These are phyloP conservation scores for Empidonax alnorum DNA, from an alignment of 2,113 vertebrate genomes.

Conservation along the genomic window DNA sequence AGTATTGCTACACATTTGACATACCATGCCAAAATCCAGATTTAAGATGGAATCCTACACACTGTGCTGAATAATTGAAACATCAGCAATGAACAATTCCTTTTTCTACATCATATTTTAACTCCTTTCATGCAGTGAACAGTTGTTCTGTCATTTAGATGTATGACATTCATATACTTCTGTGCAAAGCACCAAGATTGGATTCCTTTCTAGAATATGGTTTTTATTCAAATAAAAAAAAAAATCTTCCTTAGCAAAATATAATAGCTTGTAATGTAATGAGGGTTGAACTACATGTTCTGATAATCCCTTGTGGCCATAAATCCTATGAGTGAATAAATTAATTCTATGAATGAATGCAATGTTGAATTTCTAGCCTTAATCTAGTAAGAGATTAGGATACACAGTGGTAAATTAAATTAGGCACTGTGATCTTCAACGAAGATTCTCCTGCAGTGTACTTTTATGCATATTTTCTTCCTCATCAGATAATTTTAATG, in stretches of 20 bases:
- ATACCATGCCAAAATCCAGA: not conserved
- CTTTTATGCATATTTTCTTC: not conserved
- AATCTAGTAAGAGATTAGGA: not conserved
- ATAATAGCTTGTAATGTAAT: not conserved
- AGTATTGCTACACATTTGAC: conserved; percentile 12
- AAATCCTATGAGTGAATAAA: not conserved
- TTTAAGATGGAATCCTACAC: not conserved
- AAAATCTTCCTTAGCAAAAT: conserved; percentile 3
- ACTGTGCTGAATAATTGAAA: conserved; percentile 41
- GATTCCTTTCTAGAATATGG: not conserved
- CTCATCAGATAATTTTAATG: not conserved
- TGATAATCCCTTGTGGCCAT: not conserved
- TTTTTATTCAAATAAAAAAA: not conserved
- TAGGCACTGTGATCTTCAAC: not conserved
- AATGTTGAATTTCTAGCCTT: not conserved
- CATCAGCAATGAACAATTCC: not conserved
- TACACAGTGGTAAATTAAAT: not conserved
- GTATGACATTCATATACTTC: not conserved
- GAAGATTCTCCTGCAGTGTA: not conserved
- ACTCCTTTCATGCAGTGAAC: not conserved
- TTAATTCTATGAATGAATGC: not conserved
- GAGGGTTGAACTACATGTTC: not conserved
- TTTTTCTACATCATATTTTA: conserved; percentile 4
- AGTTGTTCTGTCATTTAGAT: not conserved
- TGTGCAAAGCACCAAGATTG: not conserved